Conservation (phyloP, 1,140 invertebrate genomes). For the Oedothorax gibbosus region DNA sequence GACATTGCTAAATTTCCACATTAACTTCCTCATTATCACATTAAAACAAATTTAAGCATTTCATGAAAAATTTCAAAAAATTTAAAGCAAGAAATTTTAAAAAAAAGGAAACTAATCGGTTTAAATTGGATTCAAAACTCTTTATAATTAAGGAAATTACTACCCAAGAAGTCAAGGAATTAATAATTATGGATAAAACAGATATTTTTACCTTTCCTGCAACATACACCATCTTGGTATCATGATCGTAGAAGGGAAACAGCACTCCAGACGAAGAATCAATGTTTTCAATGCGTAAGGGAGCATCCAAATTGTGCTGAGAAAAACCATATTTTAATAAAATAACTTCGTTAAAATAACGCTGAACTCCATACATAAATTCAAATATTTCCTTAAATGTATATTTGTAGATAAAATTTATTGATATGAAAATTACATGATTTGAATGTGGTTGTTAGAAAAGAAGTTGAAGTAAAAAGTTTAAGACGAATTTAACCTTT, state of each 20-base stretch:
- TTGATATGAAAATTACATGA: no score
- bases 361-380: neutral
- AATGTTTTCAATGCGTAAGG: constrained; percentile 84
- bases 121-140: neutral
- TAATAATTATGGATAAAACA: neutral
- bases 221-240: constrained; percentile 87
- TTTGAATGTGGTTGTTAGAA: no score
- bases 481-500: no score
- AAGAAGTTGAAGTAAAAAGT: no score
- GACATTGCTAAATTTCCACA: no score
- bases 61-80: no score
- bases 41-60: no score
- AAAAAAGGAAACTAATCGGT: neutral
- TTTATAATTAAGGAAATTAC: no score
- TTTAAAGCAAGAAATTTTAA: no score
- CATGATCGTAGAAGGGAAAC: constrained; percentile 92
- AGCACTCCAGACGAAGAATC: constrained; percentile 93
- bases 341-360: neutral
- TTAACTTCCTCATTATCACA: no score
- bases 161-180: neutral
- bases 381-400: no score
- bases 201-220: constrained; percentile 78
- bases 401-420: no score
- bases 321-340: neutral
- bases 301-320: constrained; percentile 78